Base-by-base conservation (phyloP, 2,113 vertebrate species). In the Silurus asotus region DNA sequence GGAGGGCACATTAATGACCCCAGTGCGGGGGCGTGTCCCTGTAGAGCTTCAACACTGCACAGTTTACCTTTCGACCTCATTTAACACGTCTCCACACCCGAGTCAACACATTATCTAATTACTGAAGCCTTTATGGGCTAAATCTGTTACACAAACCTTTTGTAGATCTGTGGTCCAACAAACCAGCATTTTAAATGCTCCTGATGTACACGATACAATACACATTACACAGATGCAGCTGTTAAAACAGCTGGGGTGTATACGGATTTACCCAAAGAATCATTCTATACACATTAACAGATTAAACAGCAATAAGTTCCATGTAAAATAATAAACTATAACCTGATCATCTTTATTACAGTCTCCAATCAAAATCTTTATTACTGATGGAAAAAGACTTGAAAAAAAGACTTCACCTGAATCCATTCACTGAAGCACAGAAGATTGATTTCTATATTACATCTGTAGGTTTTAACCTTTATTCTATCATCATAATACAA, bases 391-490 rank as follows among this genome's bases (percentile, higher is more conserved):
- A 87, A 88, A 67, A 82, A 90, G 64, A 90, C 86, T 87, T n/a
- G n/a, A n/a, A n/a, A 87, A 88, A 67, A 82, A 90, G 64, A 90
- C 86, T 87, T n/a, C 62, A 87, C 84, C 87, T 88, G 28, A 87
- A 85, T 65, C 72, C 77, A 61, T 58, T 49, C 37, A 81, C 48
- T 83, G n/a, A 83, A 85, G 74, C 45, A 70, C 7, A 70, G 67
- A 70, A 37, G 67, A 37, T 14, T 79, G 82, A 45, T 77, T 55
- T 84, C 48, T 82, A 83, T 59, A 87, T 81, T 70, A 55, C 72
- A 82, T 56, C 72, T 65, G 25, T 23, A 25, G 56, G 19, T 76
- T 37, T 69, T 37, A 5, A 69, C 65, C 69, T 20, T 72, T 48
- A 69, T 77, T 84, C 49, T 59, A 64, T 45, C 23, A 51, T 5